Conservation (phyloP, 2,113 vertebrate species). For the Tylochromis polylepis region DNA sequence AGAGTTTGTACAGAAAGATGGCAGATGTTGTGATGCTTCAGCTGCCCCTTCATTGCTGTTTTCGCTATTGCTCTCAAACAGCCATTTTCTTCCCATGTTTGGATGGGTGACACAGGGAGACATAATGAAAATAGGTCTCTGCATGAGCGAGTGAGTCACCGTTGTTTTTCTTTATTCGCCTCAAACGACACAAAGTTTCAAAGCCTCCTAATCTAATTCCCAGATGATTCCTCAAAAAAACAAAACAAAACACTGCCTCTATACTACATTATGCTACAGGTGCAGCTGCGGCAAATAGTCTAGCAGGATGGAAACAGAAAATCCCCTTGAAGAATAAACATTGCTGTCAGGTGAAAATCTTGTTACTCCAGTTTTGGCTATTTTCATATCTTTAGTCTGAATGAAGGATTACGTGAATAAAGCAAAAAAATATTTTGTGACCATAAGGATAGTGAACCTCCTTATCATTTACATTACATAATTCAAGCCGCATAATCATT, state of each 20-base stretch:
- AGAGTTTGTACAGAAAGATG: conserved; percentile 5
- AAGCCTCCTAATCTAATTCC: conserved; percentile 42
- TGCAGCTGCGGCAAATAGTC: conserved; percentile 21
- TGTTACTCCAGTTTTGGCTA: conserved; percentile 10
- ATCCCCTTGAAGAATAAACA: conserved; percentile 44
- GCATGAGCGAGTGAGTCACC: conserved; percentile 33
- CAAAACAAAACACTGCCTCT: not conserved
- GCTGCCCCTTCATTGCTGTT: not conserved
- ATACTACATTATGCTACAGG: conserved; percentile 9
- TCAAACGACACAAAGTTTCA: conserved; percentile 35
- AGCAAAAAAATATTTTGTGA: not conserved
- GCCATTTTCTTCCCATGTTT: not conserved
- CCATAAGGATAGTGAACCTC: not conserved
- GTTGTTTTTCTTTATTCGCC: conserved; percentile 22
- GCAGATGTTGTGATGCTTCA: not conserved
- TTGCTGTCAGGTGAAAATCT: conserved; percentile 45
- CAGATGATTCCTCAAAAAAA: conserved; percentile 35
- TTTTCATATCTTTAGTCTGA: conserved; percentile 18
- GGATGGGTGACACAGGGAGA: conserved; percentile 19
- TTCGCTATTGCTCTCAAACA: conserved; percentile 4
- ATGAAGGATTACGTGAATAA: conserved; percentile 1
- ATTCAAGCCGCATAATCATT: not conserved
- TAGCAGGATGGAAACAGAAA: conserved; percentile 37
- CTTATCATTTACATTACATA: not conserved
- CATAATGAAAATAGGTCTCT: conserved; percentile 29